Evolutionary conservation across 2,888 invertebrate species (phyloP), one percentile per base, ranked within the genome.

Genomic region (Melanargia galathea): DNA sequence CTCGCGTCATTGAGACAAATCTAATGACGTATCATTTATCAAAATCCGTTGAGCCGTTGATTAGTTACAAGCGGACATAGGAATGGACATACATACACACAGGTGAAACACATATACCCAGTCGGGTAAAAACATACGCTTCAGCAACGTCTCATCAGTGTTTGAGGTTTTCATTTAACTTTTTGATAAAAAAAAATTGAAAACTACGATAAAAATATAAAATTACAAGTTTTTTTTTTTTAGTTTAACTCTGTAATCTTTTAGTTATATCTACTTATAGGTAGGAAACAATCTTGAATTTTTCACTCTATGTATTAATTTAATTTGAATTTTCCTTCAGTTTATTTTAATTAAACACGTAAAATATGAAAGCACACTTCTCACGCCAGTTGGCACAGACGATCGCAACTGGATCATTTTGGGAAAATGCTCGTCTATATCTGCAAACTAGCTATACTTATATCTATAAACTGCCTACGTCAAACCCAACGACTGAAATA

Each of bases 401-500:
- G 64, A 43, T 52, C 49, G 38, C 58, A 45, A 78, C 80, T 79
- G 73, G 72, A 79, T 71, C 68, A 71, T 75, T 77, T 76, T 76
- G 75, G 77, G 74, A 66, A 76, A 78, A 72, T 59, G 30, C 48
- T 52, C 33, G 61, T 43, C 62, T 62, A 51, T 64, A 64, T 58
- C 20, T 38, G 40, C 22, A 38, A 22, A n/a, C n/a, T n/a, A n/a
- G n/a, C n/a, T n/a, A n/a, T n/a, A n/a, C n/a, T n/a, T 62, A 51
- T 64, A 64, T 58, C 20, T 38, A 33, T 18, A 38, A 22, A 38
- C 40, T n/a, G n/a, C n/a, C n/a, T 60, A 57, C 60, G 61, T 61
- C 55, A 56, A 58, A 48, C 5, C n/a, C 60, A n/a, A 18, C 45
- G 45, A 11, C 24, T 16, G 43, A 43, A 45, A 16, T 16, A n/a